A percentile compares a stretch with the other conserved stretches of the same genome.
These are phyloP conservation scores for Leptinotarsa texana DNA, from an alignment of 1,140 invertebrate species.

Conservation along the genomic window DNA sequence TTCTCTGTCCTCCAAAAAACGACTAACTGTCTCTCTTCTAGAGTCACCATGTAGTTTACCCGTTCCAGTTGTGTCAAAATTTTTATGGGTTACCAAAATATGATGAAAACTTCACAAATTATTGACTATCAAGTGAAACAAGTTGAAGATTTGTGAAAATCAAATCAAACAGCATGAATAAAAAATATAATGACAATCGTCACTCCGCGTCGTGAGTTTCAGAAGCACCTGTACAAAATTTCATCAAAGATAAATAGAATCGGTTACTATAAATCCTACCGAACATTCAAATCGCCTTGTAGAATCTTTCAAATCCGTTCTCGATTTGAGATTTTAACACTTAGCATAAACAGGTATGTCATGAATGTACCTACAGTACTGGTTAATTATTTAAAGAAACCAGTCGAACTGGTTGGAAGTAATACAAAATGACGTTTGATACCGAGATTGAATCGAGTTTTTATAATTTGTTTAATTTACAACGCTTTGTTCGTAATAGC, in stretches of 20 bases:
- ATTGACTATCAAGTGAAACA: no score
- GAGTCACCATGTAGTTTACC: no score
- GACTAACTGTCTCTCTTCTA: no score
- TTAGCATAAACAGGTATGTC: not conserved
- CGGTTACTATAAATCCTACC: not conserved
- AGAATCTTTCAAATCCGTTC: not conserved
- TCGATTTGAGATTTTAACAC: conserved; percentile 16
- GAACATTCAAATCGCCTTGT: not conserved
- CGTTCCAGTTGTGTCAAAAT: no score
- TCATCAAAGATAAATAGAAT: not conserved
- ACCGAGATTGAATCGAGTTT: conserved; percentile 13
- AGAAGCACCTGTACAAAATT: not conserved
- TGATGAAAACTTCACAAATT: no score
- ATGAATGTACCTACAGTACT: conserved; percentile 7
- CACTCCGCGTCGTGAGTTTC: not conserved
- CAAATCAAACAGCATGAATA: not conserved
- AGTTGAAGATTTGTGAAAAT: no score
- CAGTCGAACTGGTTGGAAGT: conserved; percentile 14
- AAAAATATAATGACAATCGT: not conserved
- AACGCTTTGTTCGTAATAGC: conserved; percentile 19
- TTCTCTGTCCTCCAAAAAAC: no score
- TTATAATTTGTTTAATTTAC: conserved; percentile 20
- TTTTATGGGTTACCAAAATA: no score
- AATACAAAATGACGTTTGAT: conserved; percentile 14
- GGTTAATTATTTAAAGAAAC: conserved; percentile 18